Evolutionary conservation across 2,113 vertebrate species (phyloP).

Genomic region (Sapayoa aenigma): DNA sequence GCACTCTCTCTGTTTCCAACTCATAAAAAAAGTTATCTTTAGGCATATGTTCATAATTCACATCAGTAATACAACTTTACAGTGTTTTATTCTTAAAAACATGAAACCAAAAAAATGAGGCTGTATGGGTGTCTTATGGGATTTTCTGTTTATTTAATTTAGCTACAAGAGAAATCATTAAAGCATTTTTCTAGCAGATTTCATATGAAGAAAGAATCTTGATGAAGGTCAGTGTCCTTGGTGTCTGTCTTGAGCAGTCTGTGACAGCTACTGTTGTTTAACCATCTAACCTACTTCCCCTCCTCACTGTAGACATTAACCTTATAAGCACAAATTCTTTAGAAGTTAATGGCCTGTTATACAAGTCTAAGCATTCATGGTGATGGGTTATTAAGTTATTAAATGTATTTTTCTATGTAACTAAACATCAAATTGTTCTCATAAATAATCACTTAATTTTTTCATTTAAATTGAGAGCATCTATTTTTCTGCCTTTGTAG

Average conservation of each 20-base stretch:
- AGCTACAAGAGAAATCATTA: not conserved
- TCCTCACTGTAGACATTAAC: conserved; percentile 49
- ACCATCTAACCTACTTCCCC: conserved; percentile 21
- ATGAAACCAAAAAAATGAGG: not conserved
- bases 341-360: conserved; percentile 72
- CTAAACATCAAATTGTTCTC: conserved; percentile 37
- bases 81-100: not conserved
- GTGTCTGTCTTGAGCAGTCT: not conserved
- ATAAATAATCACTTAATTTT: conserved; percentile 48
- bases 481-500: conserved; percentile 6
- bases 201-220: not conserved
- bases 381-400: conserved; percentile 70
- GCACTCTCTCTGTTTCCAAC: not conserved
- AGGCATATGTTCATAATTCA: not conserved
- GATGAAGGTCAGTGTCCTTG: not conserved
- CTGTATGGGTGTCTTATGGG: not conserved
- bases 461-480: conserved; percentile 56
- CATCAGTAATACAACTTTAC: not conserved
- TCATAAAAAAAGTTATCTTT: not conserved
- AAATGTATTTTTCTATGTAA: conserved; percentile 63
- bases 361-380: conserved; percentile 56
- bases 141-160: not conserved
- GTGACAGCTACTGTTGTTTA: conserved; percentile 34
- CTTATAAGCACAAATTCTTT: conserved; percentile 56
- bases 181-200: not conserved